Evolutionary conservation across 1,140 invertebrate genomes (phyloP), one percentile per base, ranked within the genome.

Genomic region (Hylaeus anthracinus): DNA sequence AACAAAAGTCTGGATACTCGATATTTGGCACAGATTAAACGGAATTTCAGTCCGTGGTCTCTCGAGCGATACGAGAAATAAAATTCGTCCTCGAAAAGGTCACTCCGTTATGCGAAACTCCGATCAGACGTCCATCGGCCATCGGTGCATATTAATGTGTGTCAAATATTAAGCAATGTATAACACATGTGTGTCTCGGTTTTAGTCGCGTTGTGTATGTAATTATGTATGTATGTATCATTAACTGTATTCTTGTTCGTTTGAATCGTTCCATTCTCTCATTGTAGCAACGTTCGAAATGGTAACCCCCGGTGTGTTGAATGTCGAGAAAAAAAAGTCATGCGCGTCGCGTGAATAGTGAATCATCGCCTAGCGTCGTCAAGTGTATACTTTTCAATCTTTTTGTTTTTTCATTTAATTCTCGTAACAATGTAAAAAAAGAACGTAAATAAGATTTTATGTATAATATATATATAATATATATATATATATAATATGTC

Each of bases 11-110:
- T 86, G 81, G 79, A 74, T 89, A 90, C 79, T 90, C 88, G 85
- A 87, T 89, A 89, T 90, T 90, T 90, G 89, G 89, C 89, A 90
- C 89, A 90, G 88, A 88, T 90, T 89, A 88, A 90, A 84, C 85
- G 78, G 82, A 89, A 88, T 83, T 87, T 70, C 70, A 12, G 43
- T 39, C 45, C 65, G 48, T 10, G 12, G 41, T 51, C 67, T 43
- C 41, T 37, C 14, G 66, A 26, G 26, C 26, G 26, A 26, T 26
- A 26, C 26, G 45, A 6, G 45, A 48, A 8, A 48, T 48, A 48
- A 48, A 48, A 48, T 48, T 48, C 26, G 6, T n/a, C 37, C 37
- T 15, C 73, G 15, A 41, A 51, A 65, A 14, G 55, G 55, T 58
- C 41, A 26, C 26, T 26, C 26, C 26, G 26, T 26, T 26, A 26